These are phyloP conservation scores for Bembecia ichneumoniformis DNA, from an alignment of 2,888 invertebrate genomes.

Conservation along the genomic window DNA sequence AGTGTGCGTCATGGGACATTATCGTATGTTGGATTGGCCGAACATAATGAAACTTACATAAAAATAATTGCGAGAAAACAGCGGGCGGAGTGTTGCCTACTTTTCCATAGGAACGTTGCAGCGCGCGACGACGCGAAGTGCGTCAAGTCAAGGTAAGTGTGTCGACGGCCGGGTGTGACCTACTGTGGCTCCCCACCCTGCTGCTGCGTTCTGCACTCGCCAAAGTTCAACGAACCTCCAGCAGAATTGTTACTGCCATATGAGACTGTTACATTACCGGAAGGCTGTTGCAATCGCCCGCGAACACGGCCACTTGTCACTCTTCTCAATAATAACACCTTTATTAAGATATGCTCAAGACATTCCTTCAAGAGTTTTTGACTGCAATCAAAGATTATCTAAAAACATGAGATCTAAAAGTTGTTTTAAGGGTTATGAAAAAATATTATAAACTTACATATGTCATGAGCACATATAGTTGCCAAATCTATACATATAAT, in stretches of 20 bases:
- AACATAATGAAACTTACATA: conserved; percentile 22
- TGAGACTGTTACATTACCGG: conserved; percentile 69
- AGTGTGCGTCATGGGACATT: not conserved
- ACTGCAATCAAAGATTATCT: no score
- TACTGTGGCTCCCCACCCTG: conserved; percentile 62
- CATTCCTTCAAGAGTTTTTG: no score
- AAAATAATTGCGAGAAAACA: conserved; percentile 33
- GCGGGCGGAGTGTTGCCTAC: conserved; percentile 41
- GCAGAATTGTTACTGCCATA: conserved; percentile 68
- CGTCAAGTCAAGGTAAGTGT: conserved; percentile 71
- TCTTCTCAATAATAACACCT: not conserved
- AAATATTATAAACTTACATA: no score
- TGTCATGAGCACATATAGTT: no score
- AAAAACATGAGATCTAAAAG: no score
- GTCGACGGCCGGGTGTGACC: conserved; percentile 69
- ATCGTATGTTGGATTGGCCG: not conserved
- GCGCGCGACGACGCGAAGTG: conserved; percentile 30
- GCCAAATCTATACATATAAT: no score
- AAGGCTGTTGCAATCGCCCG: conserved; percentile 57
- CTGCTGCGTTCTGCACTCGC: conserved; percentile 64
- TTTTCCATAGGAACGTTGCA: conserved; percentile 46
- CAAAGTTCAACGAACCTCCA: conserved; percentile 66
- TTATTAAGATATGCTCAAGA: no score
- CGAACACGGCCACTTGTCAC: conserved; percentile 1
- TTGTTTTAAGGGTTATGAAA: no score